Conservation (phyloP, 1,140 invertebrate species). For the Polypedilum pembai region DNA sequence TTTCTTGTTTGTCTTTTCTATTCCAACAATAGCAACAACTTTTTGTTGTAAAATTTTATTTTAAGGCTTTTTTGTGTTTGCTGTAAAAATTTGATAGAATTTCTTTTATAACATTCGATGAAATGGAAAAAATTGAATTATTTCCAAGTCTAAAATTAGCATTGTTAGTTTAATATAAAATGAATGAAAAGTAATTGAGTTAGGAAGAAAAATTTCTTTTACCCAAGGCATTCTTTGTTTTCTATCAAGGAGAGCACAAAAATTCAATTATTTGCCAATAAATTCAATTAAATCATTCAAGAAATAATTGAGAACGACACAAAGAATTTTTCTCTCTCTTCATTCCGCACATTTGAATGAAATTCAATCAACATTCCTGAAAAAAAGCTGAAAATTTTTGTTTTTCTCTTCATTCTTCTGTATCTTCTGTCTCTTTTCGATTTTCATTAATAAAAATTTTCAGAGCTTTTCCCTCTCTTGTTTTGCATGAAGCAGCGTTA, state of each 20-base stretch:
- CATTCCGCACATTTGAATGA: background rate
- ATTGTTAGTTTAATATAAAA: background rate
- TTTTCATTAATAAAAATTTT: conserved; percentile 29
- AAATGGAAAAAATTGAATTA: background rate
- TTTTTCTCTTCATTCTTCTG: background rate
- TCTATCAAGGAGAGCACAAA: no score
- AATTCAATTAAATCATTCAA: no score
- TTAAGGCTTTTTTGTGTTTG: no score
- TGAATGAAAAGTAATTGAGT: background rate
- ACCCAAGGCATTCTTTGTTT: background rate
- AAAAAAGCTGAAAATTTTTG: background rate
- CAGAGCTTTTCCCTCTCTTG: background rate
- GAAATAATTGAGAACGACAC: no score
- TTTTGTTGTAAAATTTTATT: no score
- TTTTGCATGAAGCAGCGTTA: background rate
- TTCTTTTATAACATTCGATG: background rate
- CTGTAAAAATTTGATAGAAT: no score
- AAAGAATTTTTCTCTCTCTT: no score
- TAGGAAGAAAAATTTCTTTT: background rate
- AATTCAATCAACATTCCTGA: background rate
- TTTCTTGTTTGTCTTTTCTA: no score
- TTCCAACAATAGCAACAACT: no score
- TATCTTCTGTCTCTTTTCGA: background rate
- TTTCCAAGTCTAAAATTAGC: background rate
- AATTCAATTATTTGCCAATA: no score